A percentile compares a stretch with the other conserved stretches of the same genome.
Conservation (phyloP, 2,113 vertebrate genomes). For the Pseudopodoces humilis region DNA sequence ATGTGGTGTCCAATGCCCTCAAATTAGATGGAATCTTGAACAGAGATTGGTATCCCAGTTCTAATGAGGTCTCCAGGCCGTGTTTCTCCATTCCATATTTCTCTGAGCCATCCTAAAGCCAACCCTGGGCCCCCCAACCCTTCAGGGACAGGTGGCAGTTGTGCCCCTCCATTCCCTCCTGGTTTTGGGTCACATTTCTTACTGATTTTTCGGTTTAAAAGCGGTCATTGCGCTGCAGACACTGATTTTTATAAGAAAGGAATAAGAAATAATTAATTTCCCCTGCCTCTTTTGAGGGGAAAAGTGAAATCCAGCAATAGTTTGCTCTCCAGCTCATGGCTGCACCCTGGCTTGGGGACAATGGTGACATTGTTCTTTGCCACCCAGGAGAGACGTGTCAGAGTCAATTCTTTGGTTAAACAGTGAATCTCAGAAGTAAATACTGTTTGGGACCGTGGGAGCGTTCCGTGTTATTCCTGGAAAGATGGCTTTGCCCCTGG, state of each 20-base stretch:
- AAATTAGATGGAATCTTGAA: neutral
- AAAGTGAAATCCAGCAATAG: neutral
- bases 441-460: neutral
- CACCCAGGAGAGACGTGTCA: neutral
- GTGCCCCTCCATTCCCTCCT: neutral
- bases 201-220: neutral
- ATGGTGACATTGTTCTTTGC: neutral
- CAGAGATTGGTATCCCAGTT: fast-evolving
- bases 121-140: neutral
- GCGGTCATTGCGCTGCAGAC: fast-evolving
- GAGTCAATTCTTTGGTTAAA: neutral
- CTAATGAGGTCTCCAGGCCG: neutral
- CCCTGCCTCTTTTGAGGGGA: neutral
- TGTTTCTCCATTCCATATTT: neutral
- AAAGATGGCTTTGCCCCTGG: neutral
- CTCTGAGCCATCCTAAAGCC: neutral
- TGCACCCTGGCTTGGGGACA: neutral
- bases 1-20: neutral
- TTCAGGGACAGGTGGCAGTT: neutral
- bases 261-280: neutral
- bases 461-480: neutral
- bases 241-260: neutral
- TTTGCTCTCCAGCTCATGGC: neutral
- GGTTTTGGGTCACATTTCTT: neutral
- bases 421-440: neutral